Evolutionary conservation across 2,888 invertebrate genomes (phyloP).

Genomic region (Ichneumoninae sp.): DNA sequence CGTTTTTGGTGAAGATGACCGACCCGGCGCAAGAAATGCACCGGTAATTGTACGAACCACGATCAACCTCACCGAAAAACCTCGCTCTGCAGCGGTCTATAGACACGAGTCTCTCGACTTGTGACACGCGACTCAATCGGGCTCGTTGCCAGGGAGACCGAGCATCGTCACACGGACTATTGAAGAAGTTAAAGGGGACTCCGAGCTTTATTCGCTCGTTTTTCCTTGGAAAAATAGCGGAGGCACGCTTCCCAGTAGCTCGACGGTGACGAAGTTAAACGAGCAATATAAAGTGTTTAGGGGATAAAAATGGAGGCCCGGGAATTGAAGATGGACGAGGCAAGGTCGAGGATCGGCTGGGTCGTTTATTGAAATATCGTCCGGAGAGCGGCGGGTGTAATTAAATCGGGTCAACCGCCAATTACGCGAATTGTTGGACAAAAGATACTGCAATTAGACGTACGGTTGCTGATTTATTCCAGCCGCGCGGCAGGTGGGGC

Average conservation of each 20-base stretch:
- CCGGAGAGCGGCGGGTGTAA: constrained; percentile 14
- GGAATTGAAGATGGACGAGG: not conserved
- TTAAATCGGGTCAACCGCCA: constrained; percentile 38
- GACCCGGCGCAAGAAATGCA: not conserved
- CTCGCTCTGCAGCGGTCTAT: constrained; percentile 9
- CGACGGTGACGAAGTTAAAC: constrained; percentile 42
- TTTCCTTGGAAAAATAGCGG: constrained; percentile 50
- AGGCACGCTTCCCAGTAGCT: not conserved
- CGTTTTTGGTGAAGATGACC: constrained; percentile 49
- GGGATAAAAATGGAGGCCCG: constrained; percentile 8
- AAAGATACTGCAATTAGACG: constrained; percentile 45
- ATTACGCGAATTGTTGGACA: constrained; percentile 32
- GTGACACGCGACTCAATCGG: constrained; percentile 82
- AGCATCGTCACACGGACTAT: constrained; percentile 81
- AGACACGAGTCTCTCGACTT: constrained; percentile 73
- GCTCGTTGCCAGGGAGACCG: constrained; percentile 82
- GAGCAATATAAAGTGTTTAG: constrained; percentile 55
- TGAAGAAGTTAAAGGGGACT: constrained; percentile 82
- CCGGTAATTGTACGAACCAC: constrained; percentile 1
- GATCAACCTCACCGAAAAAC: constrained; percentile 36
- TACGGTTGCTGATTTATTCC: constrained; percentile 5
- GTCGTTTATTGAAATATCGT: constrained; percentile 44
- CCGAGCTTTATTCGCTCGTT: constrained; percentile 65
- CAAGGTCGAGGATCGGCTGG: not conserved
- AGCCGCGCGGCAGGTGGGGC: not conserved